These are phyloP conservation scores for Crocallis elinguaria DNA, from an alignment of 2,888 invertebrate genomes.

Conservation along the genomic window DNA sequence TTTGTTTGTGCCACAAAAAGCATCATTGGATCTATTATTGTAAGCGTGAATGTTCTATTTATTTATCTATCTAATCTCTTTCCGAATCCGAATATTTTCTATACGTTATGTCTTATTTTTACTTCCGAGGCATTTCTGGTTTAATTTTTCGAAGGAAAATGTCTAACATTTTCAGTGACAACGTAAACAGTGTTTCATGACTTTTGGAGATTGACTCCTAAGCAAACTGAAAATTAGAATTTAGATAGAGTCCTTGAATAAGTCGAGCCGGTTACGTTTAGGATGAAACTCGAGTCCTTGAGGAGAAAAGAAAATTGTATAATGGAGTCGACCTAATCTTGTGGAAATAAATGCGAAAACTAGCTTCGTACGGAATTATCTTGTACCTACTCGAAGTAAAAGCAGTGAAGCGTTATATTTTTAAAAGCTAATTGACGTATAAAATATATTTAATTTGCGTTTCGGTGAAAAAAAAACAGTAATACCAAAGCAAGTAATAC, in stretches of 20 bases:
- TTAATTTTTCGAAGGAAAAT: too few relatives aligned
- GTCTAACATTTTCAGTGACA: neutral
- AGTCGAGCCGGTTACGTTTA: neutral
- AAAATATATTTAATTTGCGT: too few relatives aligned
- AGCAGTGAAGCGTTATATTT: too few relatives aligned
- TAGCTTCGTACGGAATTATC: too few relatives aligned
- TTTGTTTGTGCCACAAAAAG: neutral
- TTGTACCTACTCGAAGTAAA: too few relatives aligned
- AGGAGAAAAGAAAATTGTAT: conserved; percentile 10
- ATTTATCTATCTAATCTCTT: too few relatives aligned
- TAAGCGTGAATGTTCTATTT: too few relatives aligned
- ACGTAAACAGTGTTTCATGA: conserved; percentile 5
- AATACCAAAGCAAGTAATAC: too few relatives aligned
- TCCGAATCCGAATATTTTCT: too few relatives aligned
- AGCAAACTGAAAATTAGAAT: conserved; percentile 26
- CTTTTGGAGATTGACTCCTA: conserved; percentile 14
- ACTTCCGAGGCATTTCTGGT: neutral
- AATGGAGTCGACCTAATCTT: neutral
- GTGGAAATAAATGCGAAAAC: neutral
- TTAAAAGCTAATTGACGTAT: too few relatives aligned
- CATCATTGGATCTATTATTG: neutral
- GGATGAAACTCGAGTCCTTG: neutral
- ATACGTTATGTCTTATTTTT: neutral
- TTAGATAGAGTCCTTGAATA: conserved; percentile 23
- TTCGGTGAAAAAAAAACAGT: too few relatives aligned